phyloP scores from a whole-genome alignment of 2,113 vertebrate species.

The Rhabdomys dilectus region DNA sequence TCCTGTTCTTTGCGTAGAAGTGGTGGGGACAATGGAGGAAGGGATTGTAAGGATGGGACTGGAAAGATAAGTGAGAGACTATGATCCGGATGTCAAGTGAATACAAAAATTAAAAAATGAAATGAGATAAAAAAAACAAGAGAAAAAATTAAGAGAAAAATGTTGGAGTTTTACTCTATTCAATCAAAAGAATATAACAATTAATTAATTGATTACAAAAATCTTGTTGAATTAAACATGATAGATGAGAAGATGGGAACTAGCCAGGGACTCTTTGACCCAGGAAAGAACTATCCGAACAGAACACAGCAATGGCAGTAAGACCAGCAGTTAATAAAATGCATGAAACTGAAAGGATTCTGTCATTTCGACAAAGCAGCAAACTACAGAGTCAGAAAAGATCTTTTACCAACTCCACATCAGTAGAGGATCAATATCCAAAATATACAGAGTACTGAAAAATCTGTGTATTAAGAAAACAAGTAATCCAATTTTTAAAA shows the following conservation, averaged over 20 bases:
- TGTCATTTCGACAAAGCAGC: not conserved
- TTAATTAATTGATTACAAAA: too few species aligned
- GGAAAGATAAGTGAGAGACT: too few species aligned
- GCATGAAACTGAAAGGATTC: not conserved
- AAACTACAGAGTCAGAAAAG: not conserved
- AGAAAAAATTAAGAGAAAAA: too few species aligned
- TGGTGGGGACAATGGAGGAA: too few species aligned
- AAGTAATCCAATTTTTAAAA: not conserved
- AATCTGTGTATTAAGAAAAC: not conserved
- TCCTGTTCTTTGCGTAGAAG: too few species aligned
- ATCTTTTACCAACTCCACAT: not conserved
- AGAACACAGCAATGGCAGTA: not conserved
- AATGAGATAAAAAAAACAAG: too few species aligned
- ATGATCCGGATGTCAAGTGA: too few species aligned
- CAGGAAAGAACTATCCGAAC: not conserved
- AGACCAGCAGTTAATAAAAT: not conserved
- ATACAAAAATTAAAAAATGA: too few species aligned
- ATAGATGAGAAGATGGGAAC: not conserved
- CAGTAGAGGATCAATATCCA: not conserved
- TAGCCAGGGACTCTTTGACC: not conserved
- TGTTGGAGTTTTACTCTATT: too few species aligned
- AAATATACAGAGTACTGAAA: not conserved
- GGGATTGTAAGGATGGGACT: too few species aligned
- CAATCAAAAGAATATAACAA: too few species aligned
- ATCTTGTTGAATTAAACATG: too few species aligned